A percentile compares a stretch with the other conserved stretches of the same genome.
phyloP scores from a whole-genome alignment of 2,888 invertebrate genomes.

The Torymus aiolomorphi region DNA sequence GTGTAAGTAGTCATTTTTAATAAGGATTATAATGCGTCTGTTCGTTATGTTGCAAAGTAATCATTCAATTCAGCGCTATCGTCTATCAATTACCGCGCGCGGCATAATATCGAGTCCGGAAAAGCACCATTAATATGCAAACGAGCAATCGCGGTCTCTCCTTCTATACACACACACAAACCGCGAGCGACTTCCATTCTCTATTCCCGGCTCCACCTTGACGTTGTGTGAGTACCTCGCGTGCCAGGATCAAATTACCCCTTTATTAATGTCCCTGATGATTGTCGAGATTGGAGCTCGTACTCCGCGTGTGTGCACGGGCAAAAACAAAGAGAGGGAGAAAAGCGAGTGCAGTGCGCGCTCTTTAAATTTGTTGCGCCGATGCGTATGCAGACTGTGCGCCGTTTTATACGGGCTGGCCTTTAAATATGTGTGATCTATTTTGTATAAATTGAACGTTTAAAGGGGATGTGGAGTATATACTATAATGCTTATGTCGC shows the following conservation, averaged over 20 bases:
- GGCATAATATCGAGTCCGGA: constrained; percentile 10
- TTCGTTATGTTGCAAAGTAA: too few species aligned
- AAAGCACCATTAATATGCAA: constrained; percentile 42
- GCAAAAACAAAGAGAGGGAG: background rate
- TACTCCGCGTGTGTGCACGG: background rate
- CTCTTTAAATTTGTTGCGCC: too few species aligned
- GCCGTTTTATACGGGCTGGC: too few species aligned
- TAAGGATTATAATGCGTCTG: too few species aligned
- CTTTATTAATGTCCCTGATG: constrained; percentile 52
- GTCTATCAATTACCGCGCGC: too few species aligned
- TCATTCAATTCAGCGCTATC: too few species aligned
- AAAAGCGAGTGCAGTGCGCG: background rate
- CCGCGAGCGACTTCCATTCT: background rate
- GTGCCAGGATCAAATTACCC: constrained; percentile 46
- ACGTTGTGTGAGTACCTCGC: constrained; percentile 14
- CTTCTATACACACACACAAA: background rate
- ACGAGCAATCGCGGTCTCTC: constrained; percentile 30
- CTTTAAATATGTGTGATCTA: too few species aligned
- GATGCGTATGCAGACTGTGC: too few species aligned
- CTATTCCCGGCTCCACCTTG: background rate
- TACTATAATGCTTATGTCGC: too few species aligned
- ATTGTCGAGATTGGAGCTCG: constrained; percentile 42
- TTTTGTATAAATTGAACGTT: too few species aligned
- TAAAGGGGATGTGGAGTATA: too few species aligned
- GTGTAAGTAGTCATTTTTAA: too few species aligned